These are phyloP conservation scores for Collichthys lucidus DNA, from an alignment of 2,113 vertebrate species.

Conservation along the genomic window DNA sequence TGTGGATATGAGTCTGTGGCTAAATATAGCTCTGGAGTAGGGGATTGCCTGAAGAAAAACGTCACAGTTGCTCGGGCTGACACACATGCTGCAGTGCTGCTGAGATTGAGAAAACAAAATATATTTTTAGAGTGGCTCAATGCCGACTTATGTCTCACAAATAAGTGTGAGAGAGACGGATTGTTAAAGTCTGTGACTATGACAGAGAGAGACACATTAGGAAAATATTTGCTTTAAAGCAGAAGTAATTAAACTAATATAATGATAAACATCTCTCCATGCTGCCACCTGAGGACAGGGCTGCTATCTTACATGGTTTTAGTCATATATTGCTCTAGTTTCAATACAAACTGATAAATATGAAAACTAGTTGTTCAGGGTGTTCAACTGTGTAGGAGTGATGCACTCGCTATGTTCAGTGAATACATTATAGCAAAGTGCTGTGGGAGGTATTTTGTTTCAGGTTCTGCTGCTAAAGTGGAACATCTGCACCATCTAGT, in stretches of 20 bases:
- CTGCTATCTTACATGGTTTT: background rate
- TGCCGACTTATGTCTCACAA: slow-evolving; percentile 5
- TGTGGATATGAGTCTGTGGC: slow-evolving; percentile 45
- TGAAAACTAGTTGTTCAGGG: background rate
- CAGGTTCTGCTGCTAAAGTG: background rate
- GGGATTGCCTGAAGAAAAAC: slow-evolving; percentile 70
- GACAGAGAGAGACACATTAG: background rate
- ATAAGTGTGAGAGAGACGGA: background rate
- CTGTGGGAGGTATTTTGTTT: slow-evolving; percentile 10
- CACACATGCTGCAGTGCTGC: slow-evolving; percentile 41
- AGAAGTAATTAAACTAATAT: background rate
- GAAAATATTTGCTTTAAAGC: slow-evolving; percentile 19
- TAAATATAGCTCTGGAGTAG: slow-evolving; percentile 65
- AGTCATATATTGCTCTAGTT: slow-evolving; percentile 1
- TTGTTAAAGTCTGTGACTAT: background rate
- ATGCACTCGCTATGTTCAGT: slow-evolving; percentile 24
- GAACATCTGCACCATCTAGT: slow-evolving; percentile 64
- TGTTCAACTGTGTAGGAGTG: slow-evolving; percentile 24
- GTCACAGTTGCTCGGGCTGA: slow-evolving; percentile 52
- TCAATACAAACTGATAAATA: slow-evolving; percentile 4
- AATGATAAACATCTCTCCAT: background rate
- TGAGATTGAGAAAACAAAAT: slow-evolving; percentile 18
- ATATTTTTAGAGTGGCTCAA: background rate
- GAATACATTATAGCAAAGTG: slow-evolving; percentile 28
- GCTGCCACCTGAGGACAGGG: slow-evolving; percentile 15